phyloP scores from a whole-genome alignment of 2,888 invertebrate genomes.

The Rhyacophila evoluta region DNA sequence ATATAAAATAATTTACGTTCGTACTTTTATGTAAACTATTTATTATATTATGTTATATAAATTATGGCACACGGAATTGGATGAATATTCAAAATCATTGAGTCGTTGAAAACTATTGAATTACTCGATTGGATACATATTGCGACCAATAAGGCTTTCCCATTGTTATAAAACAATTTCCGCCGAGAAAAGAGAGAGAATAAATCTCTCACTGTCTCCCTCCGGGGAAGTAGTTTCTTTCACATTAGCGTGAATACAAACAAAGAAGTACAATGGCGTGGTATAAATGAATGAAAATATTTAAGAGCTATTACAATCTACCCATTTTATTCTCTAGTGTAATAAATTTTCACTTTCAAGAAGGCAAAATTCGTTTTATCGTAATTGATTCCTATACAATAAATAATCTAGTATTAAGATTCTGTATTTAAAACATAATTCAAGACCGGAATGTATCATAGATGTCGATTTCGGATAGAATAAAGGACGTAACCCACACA shows the following conservation, averaged over 20 bases:
- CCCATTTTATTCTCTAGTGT: too few relatives aligned
- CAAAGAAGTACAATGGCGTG: neutral
- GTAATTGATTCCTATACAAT: too few relatives aligned
- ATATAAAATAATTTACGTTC: too few relatives aligned
- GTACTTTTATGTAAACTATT: too few relatives aligned
- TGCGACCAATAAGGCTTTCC: neutral
- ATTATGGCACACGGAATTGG: neutral
- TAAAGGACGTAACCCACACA: too few relatives aligned
- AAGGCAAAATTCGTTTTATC: too few relatives aligned
- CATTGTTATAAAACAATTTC: slow-evolving; percentile 18
- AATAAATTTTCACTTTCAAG: too few relatives aligned
- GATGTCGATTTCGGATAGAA: too few relatives aligned
- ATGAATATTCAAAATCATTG: neutral
- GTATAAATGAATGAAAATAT: neutral
- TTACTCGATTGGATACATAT: neutral
- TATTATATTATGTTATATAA: too few relatives aligned
- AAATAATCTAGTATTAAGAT: too few relatives aligned
- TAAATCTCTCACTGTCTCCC: slow-evolving; percentile 1
- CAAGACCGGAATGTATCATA: too few relatives aligned
- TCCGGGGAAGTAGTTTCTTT: slow-evolving; percentile 12
- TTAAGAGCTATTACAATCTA: neutral
- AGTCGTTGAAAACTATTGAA: neutral
- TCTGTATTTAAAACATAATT: too few relatives aligned
- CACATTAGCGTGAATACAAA: slow-evolving; percentile 16
- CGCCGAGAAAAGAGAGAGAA: neutral